A percentile compares a stretch with the other conserved stretches of the same genome.
Evolutionary conservation across 2,797 vertebrate species (phyloP).

Genomic region (Pyrocephalus nanus): DNA sequence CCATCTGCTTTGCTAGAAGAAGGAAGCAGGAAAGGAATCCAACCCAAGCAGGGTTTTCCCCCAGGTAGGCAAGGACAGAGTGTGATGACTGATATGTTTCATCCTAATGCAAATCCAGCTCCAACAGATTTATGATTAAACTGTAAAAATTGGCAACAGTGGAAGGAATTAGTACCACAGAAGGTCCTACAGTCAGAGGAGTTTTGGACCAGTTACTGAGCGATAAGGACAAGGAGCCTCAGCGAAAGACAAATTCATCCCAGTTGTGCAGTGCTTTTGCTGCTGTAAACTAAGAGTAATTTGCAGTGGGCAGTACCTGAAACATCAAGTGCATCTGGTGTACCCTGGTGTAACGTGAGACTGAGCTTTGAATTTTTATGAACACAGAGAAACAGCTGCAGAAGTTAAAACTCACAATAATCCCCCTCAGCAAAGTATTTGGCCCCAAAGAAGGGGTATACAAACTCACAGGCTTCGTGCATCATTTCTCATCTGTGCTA

Average conservation of each 20-base stretch:
- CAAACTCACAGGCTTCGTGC: constrained; percentile 32
- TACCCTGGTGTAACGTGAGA: not conserved
- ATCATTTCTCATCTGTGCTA: not conserved
- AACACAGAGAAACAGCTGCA: constrained; percentile 55
- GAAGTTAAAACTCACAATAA: constrained; percentile 25
- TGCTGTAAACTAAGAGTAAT: not conserved
- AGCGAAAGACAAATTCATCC: not conserved
- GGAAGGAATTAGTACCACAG: not conserved
- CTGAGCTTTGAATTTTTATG: constrained; percentile 7
- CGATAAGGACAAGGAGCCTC: not conserved
- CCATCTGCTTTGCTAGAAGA: not conserved
- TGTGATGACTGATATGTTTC: not conserved
- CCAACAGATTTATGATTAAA: not conserved
- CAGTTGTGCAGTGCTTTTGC: not conserved
- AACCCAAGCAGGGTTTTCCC: not conserved
- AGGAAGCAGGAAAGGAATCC: not conserved
- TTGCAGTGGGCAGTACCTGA: constrained; percentile 13
- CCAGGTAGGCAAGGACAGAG: not conserved
- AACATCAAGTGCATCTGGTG: not conserved
- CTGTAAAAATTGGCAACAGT: not conserved
- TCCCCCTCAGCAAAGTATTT: constrained; percentile 11
- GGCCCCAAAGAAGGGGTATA: constrained; percentile 11
- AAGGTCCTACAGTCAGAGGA: not conserved
- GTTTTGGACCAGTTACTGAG: not conserved
- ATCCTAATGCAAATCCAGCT: not conserved